Base-by-base conservation (phyloP, 2,113 vertebrate species). In the Myotis davidii region DNA sequence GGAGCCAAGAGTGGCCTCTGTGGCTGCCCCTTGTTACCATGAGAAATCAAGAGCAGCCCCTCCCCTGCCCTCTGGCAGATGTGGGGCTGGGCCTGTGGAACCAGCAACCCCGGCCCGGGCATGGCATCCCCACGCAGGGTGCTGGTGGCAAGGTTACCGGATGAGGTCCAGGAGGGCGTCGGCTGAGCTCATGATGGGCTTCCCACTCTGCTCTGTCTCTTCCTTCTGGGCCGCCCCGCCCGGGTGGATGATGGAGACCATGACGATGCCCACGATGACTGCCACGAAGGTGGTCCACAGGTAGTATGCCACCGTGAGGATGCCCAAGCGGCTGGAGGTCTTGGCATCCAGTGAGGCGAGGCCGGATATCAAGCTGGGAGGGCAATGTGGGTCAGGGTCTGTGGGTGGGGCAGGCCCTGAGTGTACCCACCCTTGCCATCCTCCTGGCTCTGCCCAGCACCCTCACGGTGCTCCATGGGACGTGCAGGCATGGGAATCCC, bases 251-350 rank as follows among this genome's bases (percentile, higher is more conserved):
- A 99, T 98, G 97, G 99, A 99, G 12, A 99, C 99, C 99, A 99
- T 99, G 98, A 99, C 91, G 91, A 99, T 99, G 82, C 99, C 99
- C 98, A 99, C 99, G 20, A 99, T 96, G 67, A 99, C 99, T 0
- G 99, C 99, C 89, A 99, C 98, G 83, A 99, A 99, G 11, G 99
- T 99, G 97, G 99, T 99, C 99, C 99, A 99, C 94, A 99, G 98
- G 98, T 99, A 99, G 98, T 99, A 99, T 3, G 99, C 99, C 97
- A 99, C 98, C 0, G 99, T 99, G 98, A 99, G 99, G 97, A 99
- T 99, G 79, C 99, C 99, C 98, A 99, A 97, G 77, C 99, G 99
- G 94, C 99, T 99, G 91, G 99, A 99, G 52, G 99, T 99, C 98
- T 99, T 99, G 95, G 99, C 99, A 56, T 99, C 99, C 97, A 99